Evolutionary conservation across 1,140 invertebrate species (phyloP).

Genomic region (Drosophila albomicans): DNA sequence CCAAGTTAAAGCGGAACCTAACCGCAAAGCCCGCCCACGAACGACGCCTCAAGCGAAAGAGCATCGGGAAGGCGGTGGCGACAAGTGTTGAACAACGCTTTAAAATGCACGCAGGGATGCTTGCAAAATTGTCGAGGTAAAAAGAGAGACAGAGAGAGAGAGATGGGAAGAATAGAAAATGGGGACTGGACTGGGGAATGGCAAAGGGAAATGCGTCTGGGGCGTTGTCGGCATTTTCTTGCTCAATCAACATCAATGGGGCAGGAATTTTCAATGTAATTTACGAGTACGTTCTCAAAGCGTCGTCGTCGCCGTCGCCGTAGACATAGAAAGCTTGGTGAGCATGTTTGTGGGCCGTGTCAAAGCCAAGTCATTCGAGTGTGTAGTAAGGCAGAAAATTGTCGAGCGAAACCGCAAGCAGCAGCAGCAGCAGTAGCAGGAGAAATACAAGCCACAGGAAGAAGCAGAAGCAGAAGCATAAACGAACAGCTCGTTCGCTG

Average conservation of each 20-base stretch:
- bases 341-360: slow-evolving; percentile 27
- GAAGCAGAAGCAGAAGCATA: slow-evolving; percentile 24
- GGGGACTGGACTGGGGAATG: slow-evolving; percentile 11
- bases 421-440: slow-evolving; percentile 32
- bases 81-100: slow-evolving; percentile 66
- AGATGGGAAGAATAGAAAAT: slow-evolving; percentile 1
- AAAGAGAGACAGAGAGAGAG: neutral
- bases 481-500: slow-evolving; percentile 3
- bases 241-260: slow-evolving; percentile 83
- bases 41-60: neutral
- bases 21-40: slow-evolving; percentile 52
- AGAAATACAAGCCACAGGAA: neutral
- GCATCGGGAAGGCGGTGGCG: slow-evolving; percentile 2
- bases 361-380: slow-evolving; percentile 68
- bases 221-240: slow-evolving; percentile 79
- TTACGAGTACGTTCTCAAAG: slow-evolving; percentile 64
- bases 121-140: neutral
- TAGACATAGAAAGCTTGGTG: slow-evolving; percentile 38
- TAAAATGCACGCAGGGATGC: slow-evolving; percentile 48
- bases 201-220: slow-evolving; percentile 34
- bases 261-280: slow-evolving; percentile 82
- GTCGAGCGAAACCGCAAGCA: slow-evolving; percentile 68
- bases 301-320: slow-evolving; percentile 22
- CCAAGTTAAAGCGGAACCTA: slow-evolving; percentile 57
- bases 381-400: slow-evolving; percentile 81